Conservation (phyloP, 2,888 invertebrate genomes). For the Neria commutata region DNA sequence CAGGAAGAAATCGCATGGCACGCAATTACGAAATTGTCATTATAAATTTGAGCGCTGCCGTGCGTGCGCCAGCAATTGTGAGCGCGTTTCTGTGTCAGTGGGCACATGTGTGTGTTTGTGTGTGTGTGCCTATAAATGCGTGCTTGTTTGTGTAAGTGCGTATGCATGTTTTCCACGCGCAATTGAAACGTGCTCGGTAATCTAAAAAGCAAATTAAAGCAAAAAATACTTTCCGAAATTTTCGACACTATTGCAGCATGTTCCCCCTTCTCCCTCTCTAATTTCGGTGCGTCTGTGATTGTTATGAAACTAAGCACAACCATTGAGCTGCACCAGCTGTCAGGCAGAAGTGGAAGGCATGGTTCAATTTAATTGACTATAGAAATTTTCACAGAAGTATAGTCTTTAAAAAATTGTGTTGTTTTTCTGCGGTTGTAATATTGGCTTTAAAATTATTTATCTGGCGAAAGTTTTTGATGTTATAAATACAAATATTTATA, state of each 20-base stretch:
- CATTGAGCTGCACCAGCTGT: too few relatives aligned
- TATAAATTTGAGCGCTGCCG: not conserved
- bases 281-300: not conserved
- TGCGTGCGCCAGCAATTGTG: not conserved
- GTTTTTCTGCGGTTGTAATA: too few relatives aligned
- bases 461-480: too few relatives aligned
- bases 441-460: too few relatives aligned
- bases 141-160: not conserved
- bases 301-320: not conserved
- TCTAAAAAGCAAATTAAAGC: not conserved
- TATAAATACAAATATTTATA: too few relatives aligned
- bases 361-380: too few relatives aligned
- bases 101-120: not conserved
- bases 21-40: not conserved
- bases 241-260: not conserved
- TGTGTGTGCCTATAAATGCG: not conserved
- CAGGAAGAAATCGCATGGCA: not conserved
- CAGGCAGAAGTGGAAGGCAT: too few relatives aligned
- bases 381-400: too few relatives aligned
- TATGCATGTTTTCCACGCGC: not conserved
- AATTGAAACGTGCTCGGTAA: not conserved
- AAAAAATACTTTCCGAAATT: not conserved
- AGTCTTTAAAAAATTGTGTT: too few relatives aligned
- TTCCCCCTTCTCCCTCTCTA: too few relatives aligned
- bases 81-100: not conserved